Percentiles rank a stretch among this genome's conserved stretches.
Evolutionary conservation across 2,888 invertebrate species (phyloP).

Genomic region (Helobdella robusta): DNA sequence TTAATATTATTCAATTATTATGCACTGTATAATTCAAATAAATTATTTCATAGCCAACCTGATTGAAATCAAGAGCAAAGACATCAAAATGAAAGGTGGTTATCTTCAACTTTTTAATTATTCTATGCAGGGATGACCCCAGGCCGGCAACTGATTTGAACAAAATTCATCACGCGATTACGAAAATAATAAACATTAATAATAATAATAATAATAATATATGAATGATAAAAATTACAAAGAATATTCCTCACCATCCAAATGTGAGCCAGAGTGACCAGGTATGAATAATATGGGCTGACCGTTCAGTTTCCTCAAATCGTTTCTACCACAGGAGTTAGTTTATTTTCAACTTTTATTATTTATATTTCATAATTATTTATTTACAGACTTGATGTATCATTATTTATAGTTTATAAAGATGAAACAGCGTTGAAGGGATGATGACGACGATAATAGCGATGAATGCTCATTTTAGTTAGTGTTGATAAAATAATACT

Average conservation of each 20-base stretch:
- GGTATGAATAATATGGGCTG: constrained; percentile 89
- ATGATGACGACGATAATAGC: no score
- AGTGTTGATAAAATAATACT: no score
- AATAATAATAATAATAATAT: not conserved
- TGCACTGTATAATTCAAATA: not conserved
- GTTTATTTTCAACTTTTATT: not conserved
- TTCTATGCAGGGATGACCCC: constrained; percentile 80
- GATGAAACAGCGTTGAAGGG: no score
- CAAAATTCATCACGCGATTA: not conserved
- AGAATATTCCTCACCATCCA: constrained; percentile 58
- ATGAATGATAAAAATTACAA: constrained; percentile 4
- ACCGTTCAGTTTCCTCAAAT: constrained; percentile 52
- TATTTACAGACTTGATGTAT: not conserved
- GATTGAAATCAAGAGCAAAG: constrained; percentile 79
- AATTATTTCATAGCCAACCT: constrained; percentile 49
- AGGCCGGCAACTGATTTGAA: constrained; percentile 65
- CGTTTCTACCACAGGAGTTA: not conserved
- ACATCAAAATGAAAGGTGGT: constrained; percentile 71
- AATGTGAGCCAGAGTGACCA: constrained; percentile 85
- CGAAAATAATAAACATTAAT: not conserved
- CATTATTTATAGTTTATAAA: not conserved
- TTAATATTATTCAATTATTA: not conserved
- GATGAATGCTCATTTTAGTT: no score
- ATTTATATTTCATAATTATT: not conserved
- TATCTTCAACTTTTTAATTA: constrained; percentile 62